phyloP scores from a whole-genome alignment of 2,888 invertebrate species.

The Polymixis lichenea region DNA sequence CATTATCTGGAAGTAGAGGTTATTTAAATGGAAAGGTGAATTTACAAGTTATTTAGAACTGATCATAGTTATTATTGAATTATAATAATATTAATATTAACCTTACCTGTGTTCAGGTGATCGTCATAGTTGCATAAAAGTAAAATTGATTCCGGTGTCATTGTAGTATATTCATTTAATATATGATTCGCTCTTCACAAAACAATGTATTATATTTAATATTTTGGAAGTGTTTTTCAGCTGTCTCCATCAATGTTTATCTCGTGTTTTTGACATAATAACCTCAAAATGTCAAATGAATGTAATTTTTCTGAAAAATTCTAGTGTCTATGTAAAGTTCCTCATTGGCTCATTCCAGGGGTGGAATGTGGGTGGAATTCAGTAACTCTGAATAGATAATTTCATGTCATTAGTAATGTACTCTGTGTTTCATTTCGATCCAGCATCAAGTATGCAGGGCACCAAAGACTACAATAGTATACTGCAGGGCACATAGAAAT shows the following conservation, averaged over 20 bases:
- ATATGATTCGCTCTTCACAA: not conserved
- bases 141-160: constrained; percentile 66
- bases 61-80: not conserved
- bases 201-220: not conserved
- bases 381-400: no score
- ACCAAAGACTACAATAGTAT: no score
- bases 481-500: no score
- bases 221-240: not conserved
- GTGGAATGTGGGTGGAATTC: no score
- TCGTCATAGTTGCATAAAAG: constrained; percentile 85
- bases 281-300: constrained; percentile 5
- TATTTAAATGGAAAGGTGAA: not conserved
- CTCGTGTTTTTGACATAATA: constrained; percentile 10
- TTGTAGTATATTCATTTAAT: constrained; percentile 33
- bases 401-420: no score
- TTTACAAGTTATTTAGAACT: not conserved
- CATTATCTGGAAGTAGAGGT: constrained; percentile 74
- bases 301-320: no score
- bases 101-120: constrained; percentile 75
- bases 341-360: no score
- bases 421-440: no score
- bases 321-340: no score
- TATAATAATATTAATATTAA: not conserved
- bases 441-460: no score
- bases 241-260: not conserved